Evolutionary conservation across 2,797 vertebrate species (phyloP), one percentile per base, ranked within the genome.

Genomic region (Avahi laniger): DNA sequence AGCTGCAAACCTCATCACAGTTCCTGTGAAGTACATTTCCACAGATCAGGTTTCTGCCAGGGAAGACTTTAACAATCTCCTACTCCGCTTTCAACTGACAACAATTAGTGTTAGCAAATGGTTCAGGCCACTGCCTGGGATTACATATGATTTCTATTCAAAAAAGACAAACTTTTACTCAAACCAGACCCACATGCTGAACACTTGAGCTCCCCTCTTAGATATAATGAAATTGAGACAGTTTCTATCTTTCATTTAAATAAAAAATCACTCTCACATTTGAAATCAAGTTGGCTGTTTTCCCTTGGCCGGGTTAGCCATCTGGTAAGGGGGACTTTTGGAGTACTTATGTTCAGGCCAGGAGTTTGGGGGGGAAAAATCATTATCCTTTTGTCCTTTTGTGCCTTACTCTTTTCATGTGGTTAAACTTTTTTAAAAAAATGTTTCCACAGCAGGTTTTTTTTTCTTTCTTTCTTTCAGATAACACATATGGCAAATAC

Each of bases 61-160:
- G 97, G 98, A 98, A 98, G 98, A 98, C 97, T 98, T 98, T 98
- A 98, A 98, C 98, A 99, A 98, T 98, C 98, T 98, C 98, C 98
- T 98, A 97, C 97, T 97, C 97, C 70, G 86, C 98, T 98, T 98
- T 98, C 98, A 98, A 98, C 98, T 98, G 98, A 97, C 98, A 98
- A 98, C 98, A 99, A 99, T 99, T 99, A 99, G 98, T 97, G 98
- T 98, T 98, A 99, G 99, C 98, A 98, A 99, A 99, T 98, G 97
- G 98, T 96, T 97, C 98, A 97, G 98, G 97, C 98, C 98, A 98
- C 98, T 99, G 98, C 98, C 98, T 98, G 98, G 97, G 98, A 98
- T 98, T 98, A 98, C 99, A 99, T 98, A 97, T 99, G 99, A 99
- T 98, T 99, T 98, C 98, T 98, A 98, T 99, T 99, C 98, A 98